These are phyloP conservation scores for Anolis sagrei DNA, from an alignment of 2,113 vertebrate genomes.

Conservation along the genomic window DNA sequence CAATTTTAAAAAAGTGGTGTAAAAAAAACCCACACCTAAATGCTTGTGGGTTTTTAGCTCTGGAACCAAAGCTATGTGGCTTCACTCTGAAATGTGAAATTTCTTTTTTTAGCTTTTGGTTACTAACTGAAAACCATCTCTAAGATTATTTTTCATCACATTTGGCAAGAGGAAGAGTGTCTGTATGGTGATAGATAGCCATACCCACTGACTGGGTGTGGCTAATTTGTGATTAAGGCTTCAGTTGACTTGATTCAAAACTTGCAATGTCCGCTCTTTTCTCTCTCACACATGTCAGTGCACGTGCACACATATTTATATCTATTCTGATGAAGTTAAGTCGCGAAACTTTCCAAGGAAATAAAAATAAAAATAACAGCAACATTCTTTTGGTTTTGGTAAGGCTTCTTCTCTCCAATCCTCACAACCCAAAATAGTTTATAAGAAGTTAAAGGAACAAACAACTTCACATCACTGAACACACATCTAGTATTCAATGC, in stretches of 20 bases:
- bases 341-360: background rate
- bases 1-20: background rate
- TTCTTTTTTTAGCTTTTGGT: slow-evolving; percentile 19
- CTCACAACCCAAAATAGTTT: background rate
- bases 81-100: slow-evolving; percentile 1
- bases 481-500: rapidly evolving
- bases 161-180: slow-evolving; percentile 6
- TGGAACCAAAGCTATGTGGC: slow-evolving; percentile 3
- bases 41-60: background rate
- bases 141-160: slow-evolving; percentile 14
- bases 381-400: slow-evolving; percentile 25
- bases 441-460: slow-evolving; percentile 19
- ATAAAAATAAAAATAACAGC: slow-evolving; percentile 6
- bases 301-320: background rate
- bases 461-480: background rate
- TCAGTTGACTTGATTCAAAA: background rate
- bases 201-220: background rate
- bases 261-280: background rate
- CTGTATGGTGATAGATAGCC: background rate
- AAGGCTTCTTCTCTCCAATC: background rate
- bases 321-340: slow-evolving; percentile 5
- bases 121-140: slow-evolving; percentile 17
- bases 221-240: background rate
- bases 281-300: background rate
- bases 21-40: slow-evolving; percentile 17